phyloP scores from a whole-genome alignment of 1,140 invertebrate genomes.

The Bilobella aurantiaca region DNA sequence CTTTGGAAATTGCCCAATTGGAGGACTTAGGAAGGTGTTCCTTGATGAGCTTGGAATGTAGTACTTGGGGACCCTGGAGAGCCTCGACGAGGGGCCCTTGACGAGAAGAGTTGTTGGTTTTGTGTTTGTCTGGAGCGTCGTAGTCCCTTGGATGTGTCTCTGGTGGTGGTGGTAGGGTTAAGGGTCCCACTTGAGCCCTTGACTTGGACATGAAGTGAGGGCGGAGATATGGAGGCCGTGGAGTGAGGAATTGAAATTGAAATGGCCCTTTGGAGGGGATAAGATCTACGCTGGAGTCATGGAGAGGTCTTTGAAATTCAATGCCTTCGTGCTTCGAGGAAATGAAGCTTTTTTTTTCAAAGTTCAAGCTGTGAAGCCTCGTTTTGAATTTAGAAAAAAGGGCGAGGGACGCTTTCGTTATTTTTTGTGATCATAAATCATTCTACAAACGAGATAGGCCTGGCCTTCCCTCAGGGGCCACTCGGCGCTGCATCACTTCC shows the following conservation, averaged over 20 bases:
- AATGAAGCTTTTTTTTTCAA: not conserved
- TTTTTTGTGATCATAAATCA: conserved; percentile 31
- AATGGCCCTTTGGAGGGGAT: not conserved
- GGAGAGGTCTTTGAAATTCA: not conserved
- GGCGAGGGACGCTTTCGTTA: not conserved
- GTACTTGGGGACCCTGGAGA: not conserved
- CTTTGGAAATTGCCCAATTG: too few species aligned
- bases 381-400: not conserved
- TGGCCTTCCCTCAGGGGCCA: conserved; percentile 25
- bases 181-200: not conserved
- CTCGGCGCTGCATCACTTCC: not conserved
- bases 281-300: not conserved
- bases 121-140: too few species aligned
- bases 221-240: not conserved
- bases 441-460: conserved; percentile 32
- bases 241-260: not conserved
- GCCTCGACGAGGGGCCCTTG: not conserved
- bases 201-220: not conserved
- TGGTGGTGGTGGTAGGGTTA: not conserved
- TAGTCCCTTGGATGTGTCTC: too few species aligned
- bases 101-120: not conserved
- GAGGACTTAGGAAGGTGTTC: too few species aligned
- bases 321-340: not conserved
- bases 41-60: too few species aligned
- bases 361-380: not conserved